Base-by-base conservation (phyloP, 1,140 invertebrate genomes). In the Stegodyphus dumicola region DNA sequence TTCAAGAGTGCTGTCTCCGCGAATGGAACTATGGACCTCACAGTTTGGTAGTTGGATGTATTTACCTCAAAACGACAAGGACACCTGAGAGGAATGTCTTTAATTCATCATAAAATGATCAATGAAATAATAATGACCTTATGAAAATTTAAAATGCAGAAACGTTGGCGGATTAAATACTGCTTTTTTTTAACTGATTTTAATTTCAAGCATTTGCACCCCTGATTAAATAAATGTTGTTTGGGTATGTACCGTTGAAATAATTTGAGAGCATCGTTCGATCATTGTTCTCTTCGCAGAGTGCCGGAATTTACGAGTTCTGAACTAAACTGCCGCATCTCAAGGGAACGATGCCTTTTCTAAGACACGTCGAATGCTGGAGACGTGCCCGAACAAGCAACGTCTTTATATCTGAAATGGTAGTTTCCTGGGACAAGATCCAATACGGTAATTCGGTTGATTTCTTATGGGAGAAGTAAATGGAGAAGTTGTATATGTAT, bases 391-490 rank as follows among this genome's bases (percentile, higher is more conserved):
- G 80, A 11, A 75, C 80, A 74, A 75, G 80, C 53, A 75, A 83
- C 78, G 54, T 80, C 78, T 80, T 80, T 80, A 80, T 80, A 66
- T 75, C 54, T 56, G 56, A 75, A 83, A 49, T 67, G 64, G 33
- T 56, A 56, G 74, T 83, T 56, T 64, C 60, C 49, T 17, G 17
- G 52, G 80, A 83, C 80, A 83, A 83, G 80, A 83, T 75, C 70
- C 80, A 75, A 74, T 83, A 74, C 70, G 52, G 80, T 83, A 83
- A 83, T 83, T 83, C 60, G 80, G 56, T 83, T 75, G 80, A 83
- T 83, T 83, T 83, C 80, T 83, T 83, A 83, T 83, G 80, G 80
- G 80, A 75, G 71, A 75, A 71, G 80, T 83, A 83, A 83, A 83
- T 75, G 51, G 70, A 83, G 71, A 53, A 66, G 33, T 66, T 48